Evolutionary conservation across 64 coral and sea anemone species (phyloP), one percentile per base, ranked within the genome.

Genomic region (Stichodactyla mertensii): DNA sequence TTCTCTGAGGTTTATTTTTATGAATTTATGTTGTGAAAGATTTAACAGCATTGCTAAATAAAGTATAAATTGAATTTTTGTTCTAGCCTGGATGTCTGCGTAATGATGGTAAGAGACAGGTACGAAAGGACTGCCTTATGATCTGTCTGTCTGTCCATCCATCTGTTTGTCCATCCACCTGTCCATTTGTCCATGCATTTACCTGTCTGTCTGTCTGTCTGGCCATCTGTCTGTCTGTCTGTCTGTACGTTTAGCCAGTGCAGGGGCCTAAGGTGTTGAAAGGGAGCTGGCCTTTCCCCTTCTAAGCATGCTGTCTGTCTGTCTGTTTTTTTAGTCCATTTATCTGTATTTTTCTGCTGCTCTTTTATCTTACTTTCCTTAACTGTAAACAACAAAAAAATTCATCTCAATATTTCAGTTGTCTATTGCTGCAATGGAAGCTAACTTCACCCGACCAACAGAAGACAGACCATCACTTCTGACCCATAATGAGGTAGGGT

Each of bases 371-470:
- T 56, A 12, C 55, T 1, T 13, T 69, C n/a, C 7, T 69, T 7
- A 20, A 20, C n/a, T 20, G n/a, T 23, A 7, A 22, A n/a, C 64
- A 24, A 20, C 20, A 16, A 20, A 15, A 19, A n/a, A 4, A 16
- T 7, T 45, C 28, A 28, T 5, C 10, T 28, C 36, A 4, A 45
- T 45, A 9, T 90, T 6, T 28, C 66, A 98, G 96, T 36, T 94
- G 13, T 88, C 92, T 55, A 89, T 98, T 74, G 92, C 96, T 64
- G 96, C 96, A 62, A 98, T 98, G 96, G 89, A 94, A 79, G 96
- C 96, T 16, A 98, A 98, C 77, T 98, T 98, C 61, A 98, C 92
- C 18, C 80, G 88, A 80, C 57, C 96, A 83, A 92, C 92, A 7
- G 93, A 77, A 64, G 90, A 98, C 31, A 89, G 82, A 16, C 96